Percentiles rank a stretch among this genome's conserved stretches.
These are phyloP conservation scores for Antedon mediterranea DNA, from an alignment of 53 echinoderm and acorn worm species.

Conservation along the genomic window DNA sequence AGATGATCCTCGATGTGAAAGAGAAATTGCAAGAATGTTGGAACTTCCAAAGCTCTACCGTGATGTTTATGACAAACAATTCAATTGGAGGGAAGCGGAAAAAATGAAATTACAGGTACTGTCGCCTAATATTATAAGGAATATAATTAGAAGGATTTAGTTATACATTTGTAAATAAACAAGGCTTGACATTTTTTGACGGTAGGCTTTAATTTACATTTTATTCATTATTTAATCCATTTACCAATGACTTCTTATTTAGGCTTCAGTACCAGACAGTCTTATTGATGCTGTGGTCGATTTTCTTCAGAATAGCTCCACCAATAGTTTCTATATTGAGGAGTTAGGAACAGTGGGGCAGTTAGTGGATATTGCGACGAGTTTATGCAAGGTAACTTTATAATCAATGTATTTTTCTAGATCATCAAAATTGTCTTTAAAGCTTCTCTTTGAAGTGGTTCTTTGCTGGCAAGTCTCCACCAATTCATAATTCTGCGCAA, in stretches of 20 bases:
- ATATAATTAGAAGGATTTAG: too few relatives aligned
- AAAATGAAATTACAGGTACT: neutral
- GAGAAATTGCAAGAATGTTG: conserved; percentile 51
- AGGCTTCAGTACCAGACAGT: conserved; percentile 28
- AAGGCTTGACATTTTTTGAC: too few relatives aligned
- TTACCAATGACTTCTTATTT: neutral
- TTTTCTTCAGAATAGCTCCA: conserved; percentile 14
- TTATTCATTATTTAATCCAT: neutral
- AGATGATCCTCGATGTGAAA: conserved; percentile 31
- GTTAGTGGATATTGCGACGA: conserved; percentile 26
- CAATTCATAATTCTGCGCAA: too few relatives aligned
- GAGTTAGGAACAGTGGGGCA: conserved; percentile 49
- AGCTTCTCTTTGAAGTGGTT: too few relatives aligned
- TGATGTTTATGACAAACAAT: conserved; percentile 54
- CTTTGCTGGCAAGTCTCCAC: too few relatives aligned
- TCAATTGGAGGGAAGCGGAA: conserved; percentile 13
- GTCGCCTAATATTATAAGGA: too few relatives aligned
- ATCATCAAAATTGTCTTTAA: neutral
- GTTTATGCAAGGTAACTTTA: neutral
- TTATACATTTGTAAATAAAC: too few relatives aligned
- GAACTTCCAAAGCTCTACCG: conserved; percentile 42
- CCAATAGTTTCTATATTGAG: conserved; percentile 44
- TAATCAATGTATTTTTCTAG: neutral
- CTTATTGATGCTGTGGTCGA: conserved; percentile 9
- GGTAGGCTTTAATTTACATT: too few relatives aligned